Evolutionary conservation across 2,888 invertebrate species (phyloP), one percentile per base, ranked within the genome.

Genomic region (Melitaea athalia): DNA sequence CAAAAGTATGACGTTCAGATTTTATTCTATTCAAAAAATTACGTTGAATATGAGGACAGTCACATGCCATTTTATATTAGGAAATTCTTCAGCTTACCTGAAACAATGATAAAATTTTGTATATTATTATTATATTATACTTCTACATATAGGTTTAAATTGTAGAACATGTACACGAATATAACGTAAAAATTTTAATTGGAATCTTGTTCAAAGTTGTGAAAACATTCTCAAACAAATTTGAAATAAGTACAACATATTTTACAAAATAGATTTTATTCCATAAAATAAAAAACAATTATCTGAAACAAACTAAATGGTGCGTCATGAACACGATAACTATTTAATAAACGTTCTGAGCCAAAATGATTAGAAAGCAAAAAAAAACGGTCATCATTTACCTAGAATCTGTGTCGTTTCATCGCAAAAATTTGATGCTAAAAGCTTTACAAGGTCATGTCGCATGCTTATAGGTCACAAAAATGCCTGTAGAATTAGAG

Each of bases 361-460:
- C 15, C 17, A 15, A 24, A 38, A 8, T 50, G 38, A 38, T 62
- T 33, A 50, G n/a, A 38, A 50, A 62, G 50, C 38, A 12, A 62
- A 61, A 61, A 47, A 24, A 49, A 15, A 50, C 50, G 31, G 50
- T 31, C 33, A 15, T 38, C 38, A 50, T 50, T 33, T 24, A 50
- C 38, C 38, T 50, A 43, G 31, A 24, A 55, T 38, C 24, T 45
- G 55, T 53, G 52, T 45, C 45, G 55, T 55, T 63, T 63, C 15
- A 42, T 57, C 38, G 47, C 53, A 68, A 55, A 68, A 63, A 63
- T 60, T 55, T 60, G 45, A 61, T 60, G 50, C 49, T 64, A 60
- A 64, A 62, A 68, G 64, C 61, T 55, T 60, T 68, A 61, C 60
- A 68, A 68, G 60, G 68, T 68, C 68, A 42, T 64, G 60, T 53